These are phyloP conservation scores for Meriones unguiculatus DNA, from an alignment of 2,113 vertebrate genomes.

Conservation along the genomic window DNA sequence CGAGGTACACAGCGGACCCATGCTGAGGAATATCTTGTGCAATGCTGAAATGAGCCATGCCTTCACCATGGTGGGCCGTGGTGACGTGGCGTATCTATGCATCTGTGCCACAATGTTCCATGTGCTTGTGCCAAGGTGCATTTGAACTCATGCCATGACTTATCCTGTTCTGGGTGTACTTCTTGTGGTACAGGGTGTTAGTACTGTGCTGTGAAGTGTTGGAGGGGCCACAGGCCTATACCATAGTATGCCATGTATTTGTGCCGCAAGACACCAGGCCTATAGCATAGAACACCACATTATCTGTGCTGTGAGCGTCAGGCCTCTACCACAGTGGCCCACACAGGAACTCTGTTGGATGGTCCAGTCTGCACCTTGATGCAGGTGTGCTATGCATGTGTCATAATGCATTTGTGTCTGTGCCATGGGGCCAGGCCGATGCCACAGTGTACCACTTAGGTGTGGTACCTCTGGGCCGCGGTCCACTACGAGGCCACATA, in stretches of 20 bases:
- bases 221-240: not conserved
- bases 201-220: not conserved
- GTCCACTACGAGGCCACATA: too few relatives aligned
- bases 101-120: not conserved
- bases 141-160: not conserved
- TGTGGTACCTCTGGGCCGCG: too few relatives aligned
- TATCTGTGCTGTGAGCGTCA: not conserved
- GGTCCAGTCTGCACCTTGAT: not conserved
- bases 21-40: not conserved
- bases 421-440: too few relatives aligned
- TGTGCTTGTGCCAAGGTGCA: not conserved
- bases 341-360: not conserved
- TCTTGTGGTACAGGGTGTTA: not conserved
- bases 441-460: too few relatives aligned
- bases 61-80: too few relatives aligned
- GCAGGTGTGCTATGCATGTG: not conserved
- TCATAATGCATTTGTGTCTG: too few relatives aligned
- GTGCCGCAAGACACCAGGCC: not conserved
- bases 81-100: fast-evolving
- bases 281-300: not conserved
- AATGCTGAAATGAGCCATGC: not conserved
- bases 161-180: too few relatives aligned
- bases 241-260: not conserved
- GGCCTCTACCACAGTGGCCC: not conserved
- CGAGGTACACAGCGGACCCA: fast-evolving